Conservation (phyloP, 2,113 vertebrate genomes). For the Alaudala cheleensis region DNA sequence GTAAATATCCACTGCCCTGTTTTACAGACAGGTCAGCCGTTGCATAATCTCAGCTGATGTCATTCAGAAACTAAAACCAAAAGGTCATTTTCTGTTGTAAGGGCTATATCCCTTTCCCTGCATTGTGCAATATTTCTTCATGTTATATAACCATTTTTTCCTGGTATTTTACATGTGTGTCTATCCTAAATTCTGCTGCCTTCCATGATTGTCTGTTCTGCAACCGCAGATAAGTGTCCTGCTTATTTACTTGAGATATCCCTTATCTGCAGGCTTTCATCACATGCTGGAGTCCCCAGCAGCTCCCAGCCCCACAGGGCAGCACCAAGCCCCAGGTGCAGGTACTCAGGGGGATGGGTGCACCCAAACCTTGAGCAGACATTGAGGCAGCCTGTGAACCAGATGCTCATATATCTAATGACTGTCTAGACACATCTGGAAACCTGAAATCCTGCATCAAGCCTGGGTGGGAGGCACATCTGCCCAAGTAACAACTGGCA, state of each 20-base stretch:
- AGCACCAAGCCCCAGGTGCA: background rate
- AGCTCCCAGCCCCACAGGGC: background rate
- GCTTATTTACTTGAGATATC: background rate
- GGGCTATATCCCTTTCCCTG: background rate
- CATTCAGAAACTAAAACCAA: slow-evolving; percentile 54
- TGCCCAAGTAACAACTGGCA: background rate
- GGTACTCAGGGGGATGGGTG: background rate
- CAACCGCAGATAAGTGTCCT: background rate
- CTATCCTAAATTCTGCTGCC: background rate
- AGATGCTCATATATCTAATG: background rate
- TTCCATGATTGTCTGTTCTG: background rate
- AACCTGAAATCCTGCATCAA: background rate
- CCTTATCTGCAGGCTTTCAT: background rate
- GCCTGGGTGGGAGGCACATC: background rate
- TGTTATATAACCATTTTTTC: background rate
- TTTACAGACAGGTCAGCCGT: background rate
- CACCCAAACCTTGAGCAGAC: background rate
- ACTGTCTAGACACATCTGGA: background rate
- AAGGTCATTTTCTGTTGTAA: slow-evolving; percentile 1
- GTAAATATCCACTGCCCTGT: background rate
- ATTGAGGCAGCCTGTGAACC: background rate
- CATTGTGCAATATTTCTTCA: background rate
- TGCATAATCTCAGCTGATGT: background rate
- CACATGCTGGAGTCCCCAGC: background rate
- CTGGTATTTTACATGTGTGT: background rate